Conservation (phyloP, 2,888 invertebrate species). For the Caenorhabditis angaria region DNA sequence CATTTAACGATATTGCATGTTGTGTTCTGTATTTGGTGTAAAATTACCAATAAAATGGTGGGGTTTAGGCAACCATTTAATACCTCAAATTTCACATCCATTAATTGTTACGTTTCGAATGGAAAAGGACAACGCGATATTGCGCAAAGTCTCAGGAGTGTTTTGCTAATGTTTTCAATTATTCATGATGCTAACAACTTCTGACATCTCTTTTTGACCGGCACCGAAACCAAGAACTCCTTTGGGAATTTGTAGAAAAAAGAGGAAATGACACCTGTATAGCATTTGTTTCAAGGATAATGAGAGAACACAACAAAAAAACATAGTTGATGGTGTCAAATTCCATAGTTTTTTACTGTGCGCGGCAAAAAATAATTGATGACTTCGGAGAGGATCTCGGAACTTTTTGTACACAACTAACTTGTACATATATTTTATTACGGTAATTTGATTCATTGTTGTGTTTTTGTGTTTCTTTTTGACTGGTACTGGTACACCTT, state of each 20-base stretch:
- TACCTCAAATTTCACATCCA: neutral
- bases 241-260: no score
- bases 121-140: neutral
- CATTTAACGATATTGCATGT: slow-evolving; percentile 2
- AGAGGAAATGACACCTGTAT: slow-evolving; percentile 1
- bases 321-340: neutral
- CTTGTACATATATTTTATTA: slow-evolving; percentile 4
- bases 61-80: neutral
- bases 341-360: neutral
- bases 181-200: neutral
- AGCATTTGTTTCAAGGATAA: neutral
- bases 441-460: slow-evolving; percentile 1
- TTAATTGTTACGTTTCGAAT: neutral
- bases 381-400: slow-evolving; percentile 1
- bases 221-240: no score
- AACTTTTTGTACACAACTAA: neutral
- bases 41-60: neutral
- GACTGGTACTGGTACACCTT: neutral
- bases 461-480: neutral
- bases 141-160: neutral
- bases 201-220: neutral
- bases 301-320: no score
- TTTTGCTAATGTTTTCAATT: neutral
- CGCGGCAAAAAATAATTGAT: slow-evolving; percentile 2
- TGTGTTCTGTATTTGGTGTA: neutral